Conservation (phyloP, 2,888 invertebrate genomes). For the Athalia cordata region DNA sequence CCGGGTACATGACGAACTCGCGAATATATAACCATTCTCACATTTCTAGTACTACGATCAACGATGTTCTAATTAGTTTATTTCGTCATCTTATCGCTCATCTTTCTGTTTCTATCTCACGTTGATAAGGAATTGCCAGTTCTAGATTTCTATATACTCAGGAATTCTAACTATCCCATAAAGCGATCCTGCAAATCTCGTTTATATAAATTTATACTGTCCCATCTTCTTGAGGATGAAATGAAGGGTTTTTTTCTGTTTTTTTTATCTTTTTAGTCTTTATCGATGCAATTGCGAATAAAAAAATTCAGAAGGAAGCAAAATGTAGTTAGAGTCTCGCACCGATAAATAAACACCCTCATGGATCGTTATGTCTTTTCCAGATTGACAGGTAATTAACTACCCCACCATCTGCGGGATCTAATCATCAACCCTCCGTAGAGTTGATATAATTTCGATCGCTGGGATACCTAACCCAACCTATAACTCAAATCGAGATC, state of each 20-base stretch:
- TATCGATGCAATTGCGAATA: neutral
- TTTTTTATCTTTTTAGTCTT: too few relatives aligned
- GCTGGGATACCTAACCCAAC: too few relatives aligned
- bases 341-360: conserved; percentile 1
- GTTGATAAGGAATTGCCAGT: neutral
- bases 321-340: neutral
- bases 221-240: too few relatives aligned
- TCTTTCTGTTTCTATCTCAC: neutral
- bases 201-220: too few relatives aligned
- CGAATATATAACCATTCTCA: neutral
- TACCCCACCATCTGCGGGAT: neutral
- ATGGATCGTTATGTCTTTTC: neutral
- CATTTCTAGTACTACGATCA: neutral
- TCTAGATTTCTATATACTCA: neutral
- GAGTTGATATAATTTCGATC: too few relatives aligned
- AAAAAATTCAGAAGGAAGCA: neutral
- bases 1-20: too few relatives aligned
- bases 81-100: neutral
- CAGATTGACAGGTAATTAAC: conserved; percentile 39
- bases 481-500: too few relatives aligned
- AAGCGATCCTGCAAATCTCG: neutral
- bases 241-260: too few relatives aligned
- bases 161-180: neutral
- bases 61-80: neutral
- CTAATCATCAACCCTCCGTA: too few relatives aligned